Evolutionary conservation across 2,797 vertebrate genomes (phyloP).

Genomic region (Arnoldichthys spilopterus): DNA sequence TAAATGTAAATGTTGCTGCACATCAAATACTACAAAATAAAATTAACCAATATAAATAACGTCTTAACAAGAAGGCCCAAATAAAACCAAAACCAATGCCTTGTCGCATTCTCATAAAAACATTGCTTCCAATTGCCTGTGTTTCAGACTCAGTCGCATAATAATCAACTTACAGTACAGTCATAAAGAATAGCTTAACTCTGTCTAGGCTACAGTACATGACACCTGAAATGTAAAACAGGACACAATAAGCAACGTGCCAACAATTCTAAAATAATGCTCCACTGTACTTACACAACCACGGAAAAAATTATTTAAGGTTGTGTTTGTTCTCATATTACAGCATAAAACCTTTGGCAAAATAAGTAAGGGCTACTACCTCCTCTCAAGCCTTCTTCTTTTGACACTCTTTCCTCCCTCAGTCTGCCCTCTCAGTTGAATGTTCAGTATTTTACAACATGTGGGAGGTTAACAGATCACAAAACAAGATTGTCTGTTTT

Average conservation of each 20-base stretch:
- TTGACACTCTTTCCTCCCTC: background rate
- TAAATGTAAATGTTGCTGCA: background rate
- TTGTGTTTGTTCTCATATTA: background rate
- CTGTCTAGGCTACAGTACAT: background rate
- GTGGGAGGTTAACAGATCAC: conserved; percentile 34
- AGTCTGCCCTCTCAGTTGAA: conserved; percentile 5
- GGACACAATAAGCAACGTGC: no score
- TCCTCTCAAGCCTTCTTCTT: background rate
- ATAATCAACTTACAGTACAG: background rate
- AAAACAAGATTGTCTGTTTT: background rate
- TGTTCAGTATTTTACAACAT: conserved; percentile 44
- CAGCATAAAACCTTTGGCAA: background rate
- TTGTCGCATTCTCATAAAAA: background rate
- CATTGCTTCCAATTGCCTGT: background rate
- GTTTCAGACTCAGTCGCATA: background rate
- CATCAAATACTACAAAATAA: background rate
- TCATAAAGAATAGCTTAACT: background rate
- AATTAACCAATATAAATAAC: background rate
- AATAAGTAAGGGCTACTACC: conserved; percentile 1
- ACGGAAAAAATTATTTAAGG: background rate
- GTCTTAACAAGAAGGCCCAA: background rate
- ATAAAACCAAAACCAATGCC: background rate
- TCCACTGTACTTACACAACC: background rate
- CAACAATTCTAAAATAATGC: background rate
- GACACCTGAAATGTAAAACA: background rate